Conservation (phyloP, 2,888 invertebrate species). For the Eupithecia inturbata region DNA sequence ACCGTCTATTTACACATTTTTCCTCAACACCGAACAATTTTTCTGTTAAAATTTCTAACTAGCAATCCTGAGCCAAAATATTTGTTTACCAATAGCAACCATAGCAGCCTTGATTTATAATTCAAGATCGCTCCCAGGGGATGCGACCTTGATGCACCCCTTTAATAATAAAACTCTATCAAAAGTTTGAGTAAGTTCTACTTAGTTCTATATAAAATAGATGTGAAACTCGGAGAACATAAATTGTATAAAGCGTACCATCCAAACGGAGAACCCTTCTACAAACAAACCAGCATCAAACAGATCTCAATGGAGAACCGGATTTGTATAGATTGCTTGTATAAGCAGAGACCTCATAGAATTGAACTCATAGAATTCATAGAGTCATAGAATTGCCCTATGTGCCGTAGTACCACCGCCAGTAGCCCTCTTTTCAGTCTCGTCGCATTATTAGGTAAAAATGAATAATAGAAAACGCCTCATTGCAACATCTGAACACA, state of each 20-base stretch:
- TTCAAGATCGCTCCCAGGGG: slow-evolving; percentile 26
- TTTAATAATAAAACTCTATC: slow-evolving; percentile 39
- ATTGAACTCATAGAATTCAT: too few species aligned
- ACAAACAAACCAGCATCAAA: background rate
- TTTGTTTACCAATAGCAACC: slow-evolving; percentile 14
- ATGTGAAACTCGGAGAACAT: background rate
- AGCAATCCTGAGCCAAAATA: background rate
- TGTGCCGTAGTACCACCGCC: too few species aligned
- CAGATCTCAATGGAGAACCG: too few species aligned
- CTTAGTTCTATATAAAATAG: background rate
- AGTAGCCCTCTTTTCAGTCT: too few species aligned
- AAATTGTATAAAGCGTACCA: too few species aligned
- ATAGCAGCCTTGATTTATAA: slow-evolving; percentile 24
- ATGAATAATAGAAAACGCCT: too few species aligned
- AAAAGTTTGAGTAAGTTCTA: slow-evolving; percentile 32
- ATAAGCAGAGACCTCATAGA: too few species aligned
- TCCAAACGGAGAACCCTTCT: background rate
- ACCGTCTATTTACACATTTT: background rate
- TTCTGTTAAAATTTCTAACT: background rate
- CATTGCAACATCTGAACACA: too few species aligned
- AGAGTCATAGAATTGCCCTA: too few species aligned
- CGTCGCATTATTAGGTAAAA: too few species aligned
- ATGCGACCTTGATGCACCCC: slow-evolving; percentile 31
- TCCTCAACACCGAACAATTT: too few species aligned
- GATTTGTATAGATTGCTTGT: too few species aligned